Base-by-base conservation (phyloP, 2,797 vertebrate genomes). In the Morelia viridis region DNA sequence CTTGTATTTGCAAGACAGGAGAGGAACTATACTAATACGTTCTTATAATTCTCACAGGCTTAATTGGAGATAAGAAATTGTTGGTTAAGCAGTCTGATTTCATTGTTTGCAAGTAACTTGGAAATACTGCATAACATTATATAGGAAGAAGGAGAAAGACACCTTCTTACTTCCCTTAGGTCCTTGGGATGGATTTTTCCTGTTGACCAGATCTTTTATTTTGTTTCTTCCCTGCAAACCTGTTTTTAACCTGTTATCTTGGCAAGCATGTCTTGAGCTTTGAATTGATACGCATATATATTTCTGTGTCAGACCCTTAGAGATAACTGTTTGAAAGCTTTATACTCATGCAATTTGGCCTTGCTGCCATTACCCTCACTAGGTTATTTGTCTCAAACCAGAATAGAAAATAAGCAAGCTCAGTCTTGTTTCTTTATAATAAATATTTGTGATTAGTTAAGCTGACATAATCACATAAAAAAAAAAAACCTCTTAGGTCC, bases 71-170 rank as follows among this genome's bases (percentile, higher is more conserved):
- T 71, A 92, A 17, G 35, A 31, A 76, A 31, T 41, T 41, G 19
- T 71, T 76, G 68, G 68, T 41, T 41, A 76, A 6, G 17, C 68
- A 76, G 31, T 68, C 95, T 91, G n/a, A 97, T 97, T 95, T 94
- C 93, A 87, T 93, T 90, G 93, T 92, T 96, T 92, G 92, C 93
- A 93, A 95, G 92, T 85, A 93, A 92, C 93, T 90, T 94, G 96
- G 92, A 90, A 71, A 92, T 94, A 94, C 95, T 93, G 95, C 95
- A 93, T 95, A 93, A 96, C 94, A 93, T 94, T 94, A 93, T 31
- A 22, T 60, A 11, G 10, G 35, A 87, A 61, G 35, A 87, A 61
- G 12, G 56, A 35, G 6, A 35, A 60, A 31, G 22, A 57, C 35
- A 61, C 60, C 22, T 50, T 41, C n/a, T 11, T 80, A 22, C 5